Conservation (phyloP, 2,797 vertebrate genomes). For the Oreochromis grahami region DNA sequence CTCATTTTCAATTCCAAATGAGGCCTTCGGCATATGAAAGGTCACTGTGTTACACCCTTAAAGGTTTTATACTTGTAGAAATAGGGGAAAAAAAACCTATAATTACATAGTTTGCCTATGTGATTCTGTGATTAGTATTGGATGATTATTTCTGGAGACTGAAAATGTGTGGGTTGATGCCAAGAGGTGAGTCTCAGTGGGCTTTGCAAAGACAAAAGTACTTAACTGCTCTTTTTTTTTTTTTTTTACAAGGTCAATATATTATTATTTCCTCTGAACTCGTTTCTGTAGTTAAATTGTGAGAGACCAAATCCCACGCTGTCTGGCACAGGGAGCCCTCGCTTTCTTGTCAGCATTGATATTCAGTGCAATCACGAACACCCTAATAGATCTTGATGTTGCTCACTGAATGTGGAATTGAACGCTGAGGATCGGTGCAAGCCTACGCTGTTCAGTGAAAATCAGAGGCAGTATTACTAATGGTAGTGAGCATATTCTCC, state of each 20-base stretch:
- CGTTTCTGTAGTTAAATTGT: slow-evolving; percentile 71
- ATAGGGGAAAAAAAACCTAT: slow-evolving; percentile 71
- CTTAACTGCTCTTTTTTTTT: slow-evolving; percentile 76
- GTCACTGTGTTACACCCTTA: slow-evolving; percentile 81
- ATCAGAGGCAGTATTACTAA: slow-evolving; percentile 51
- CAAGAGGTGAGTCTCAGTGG: slow-evolving; percentile 74
- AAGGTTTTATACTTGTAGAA: slow-evolving; percentile 83
- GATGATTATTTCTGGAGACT: slow-evolving; percentile 78
- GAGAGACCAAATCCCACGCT: slow-evolving; percentile 73
- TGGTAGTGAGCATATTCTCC: slow-evolving; percentile 31
- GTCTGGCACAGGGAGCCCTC: slow-evolving; percentile 48
- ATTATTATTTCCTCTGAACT: slow-evolving; percentile 79
- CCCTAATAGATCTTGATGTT: slow-evolving; percentile 56
- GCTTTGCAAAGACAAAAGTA: slow-evolving; percentile 77
- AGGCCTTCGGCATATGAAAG: slow-evolving; percentile 70
- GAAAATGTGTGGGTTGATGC: slow-evolving; percentile 76
- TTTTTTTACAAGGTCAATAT: slow-evolving; percentile 76
- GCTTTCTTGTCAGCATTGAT: slow-evolving; percentile 60
- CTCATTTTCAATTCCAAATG: slow-evolving; percentile 76
- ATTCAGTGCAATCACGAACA: slow-evolving; percentile 48
- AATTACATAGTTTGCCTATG: slow-evolving; percentile 87
- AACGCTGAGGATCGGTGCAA: slow-evolving; percentile 22
- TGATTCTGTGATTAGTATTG: slow-evolving; percentile 83
- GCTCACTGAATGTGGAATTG: slow-evolving; percentile 51
- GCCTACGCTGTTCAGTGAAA: slow-evolving; percentile 14